Evolutionary conservation across 2,113 vertebrate species (phyloP).

Genomic region (Scophthalmus maximus): DNA sequence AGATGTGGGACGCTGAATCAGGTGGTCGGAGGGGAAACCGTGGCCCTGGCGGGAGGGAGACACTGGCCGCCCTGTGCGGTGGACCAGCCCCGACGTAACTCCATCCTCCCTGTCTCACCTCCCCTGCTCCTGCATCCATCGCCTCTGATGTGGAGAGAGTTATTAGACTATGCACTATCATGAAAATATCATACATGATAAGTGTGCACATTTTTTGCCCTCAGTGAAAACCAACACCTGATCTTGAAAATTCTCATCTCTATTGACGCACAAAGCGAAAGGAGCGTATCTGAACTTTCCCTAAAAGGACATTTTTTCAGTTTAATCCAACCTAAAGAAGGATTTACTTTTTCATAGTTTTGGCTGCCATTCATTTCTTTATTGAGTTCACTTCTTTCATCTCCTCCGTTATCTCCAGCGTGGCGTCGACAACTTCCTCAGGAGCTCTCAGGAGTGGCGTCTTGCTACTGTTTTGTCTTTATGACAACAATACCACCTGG

Average conservation of each 20-base stretch:
- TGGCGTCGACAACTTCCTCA: too few species aligned
- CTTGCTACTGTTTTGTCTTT: too few species aligned
- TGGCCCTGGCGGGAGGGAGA: conserved; percentile 45
- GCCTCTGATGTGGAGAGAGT: conserved; percentile 3
- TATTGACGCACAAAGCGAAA: background rate
- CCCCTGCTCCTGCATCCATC: conserved; percentile 1
- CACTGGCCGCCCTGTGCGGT: conserved; percentile 49
- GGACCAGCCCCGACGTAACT: conserved; percentile 27
- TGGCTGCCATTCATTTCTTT: too few species aligned
- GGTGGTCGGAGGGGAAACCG: conserved; percentile 64
- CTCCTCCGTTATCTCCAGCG: too few species aligned
- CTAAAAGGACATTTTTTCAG: too few species aligned
- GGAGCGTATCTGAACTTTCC: too few species aligned
- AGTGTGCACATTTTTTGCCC: background rate
- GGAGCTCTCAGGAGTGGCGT: too few species aligned
- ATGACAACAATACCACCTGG: too few species aligned
- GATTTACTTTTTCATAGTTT: too few species aligned
- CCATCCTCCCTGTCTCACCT: conserved; percentile 3
- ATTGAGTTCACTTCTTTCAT: too few species aligned
- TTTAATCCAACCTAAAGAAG: too few species aligned
- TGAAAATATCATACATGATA: background rate
- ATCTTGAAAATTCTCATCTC: background rate
- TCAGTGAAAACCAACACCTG: background rate
- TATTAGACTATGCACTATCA: background rate
- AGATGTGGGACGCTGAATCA: conserved; percentile 73